Percentiles rank a stretch among this genome's conserved stretches.
Conservation (phyloP, 2,113 vertebrate genomes). For the Malurus cyaneus region DNA sequence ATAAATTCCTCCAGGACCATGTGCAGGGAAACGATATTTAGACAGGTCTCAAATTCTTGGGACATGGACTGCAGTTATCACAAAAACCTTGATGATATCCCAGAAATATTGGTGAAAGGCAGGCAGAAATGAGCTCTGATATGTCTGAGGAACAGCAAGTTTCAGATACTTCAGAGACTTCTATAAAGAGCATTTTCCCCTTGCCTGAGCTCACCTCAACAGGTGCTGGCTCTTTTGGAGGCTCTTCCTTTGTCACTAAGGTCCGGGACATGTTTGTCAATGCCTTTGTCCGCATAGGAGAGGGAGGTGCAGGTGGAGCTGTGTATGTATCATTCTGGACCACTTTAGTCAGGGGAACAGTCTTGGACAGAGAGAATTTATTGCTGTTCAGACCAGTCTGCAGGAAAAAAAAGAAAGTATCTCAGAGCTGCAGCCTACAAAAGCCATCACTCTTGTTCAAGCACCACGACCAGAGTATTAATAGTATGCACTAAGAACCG, state of each 20-base stretch:
- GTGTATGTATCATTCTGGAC: slow-evolving; percentile 95
- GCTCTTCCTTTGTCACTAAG: slow-evolving; percentile 79
- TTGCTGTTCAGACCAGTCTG: slow-evolving; percentile 79
- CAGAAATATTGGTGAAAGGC: background rate
- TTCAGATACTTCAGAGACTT: background rate
- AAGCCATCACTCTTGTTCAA: background rate
- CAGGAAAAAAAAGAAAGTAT: background rate
- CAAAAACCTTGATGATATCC: background rate
- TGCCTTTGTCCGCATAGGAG: slow-evolving; percentile 74
- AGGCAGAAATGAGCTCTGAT: background rate
- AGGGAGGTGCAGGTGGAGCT: slow-evolving; percentile 77
- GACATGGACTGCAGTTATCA: background rate
- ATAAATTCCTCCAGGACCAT: background rate
- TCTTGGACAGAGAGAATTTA: slow-evolving; percentile 82
- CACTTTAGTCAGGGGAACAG: slow-evolving; percentile 92
- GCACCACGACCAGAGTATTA: background rate
- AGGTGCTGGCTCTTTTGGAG: slow-evolving; percentile 74
- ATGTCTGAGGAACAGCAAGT: background rate
- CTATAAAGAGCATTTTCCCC: background rate
- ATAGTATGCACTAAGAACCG: background rate
- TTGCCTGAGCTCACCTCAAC: slow-evolving; percentile 70
- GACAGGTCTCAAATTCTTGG: background rate
- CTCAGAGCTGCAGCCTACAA: background rate
- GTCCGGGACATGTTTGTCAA: slow-evolving; percentile 86
- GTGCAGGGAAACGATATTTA: background rate